Evolutionary conservation across 2,113 vertebrate genomes (phyloP).

Genomic region (Solenodon paradoxus): DNA sequence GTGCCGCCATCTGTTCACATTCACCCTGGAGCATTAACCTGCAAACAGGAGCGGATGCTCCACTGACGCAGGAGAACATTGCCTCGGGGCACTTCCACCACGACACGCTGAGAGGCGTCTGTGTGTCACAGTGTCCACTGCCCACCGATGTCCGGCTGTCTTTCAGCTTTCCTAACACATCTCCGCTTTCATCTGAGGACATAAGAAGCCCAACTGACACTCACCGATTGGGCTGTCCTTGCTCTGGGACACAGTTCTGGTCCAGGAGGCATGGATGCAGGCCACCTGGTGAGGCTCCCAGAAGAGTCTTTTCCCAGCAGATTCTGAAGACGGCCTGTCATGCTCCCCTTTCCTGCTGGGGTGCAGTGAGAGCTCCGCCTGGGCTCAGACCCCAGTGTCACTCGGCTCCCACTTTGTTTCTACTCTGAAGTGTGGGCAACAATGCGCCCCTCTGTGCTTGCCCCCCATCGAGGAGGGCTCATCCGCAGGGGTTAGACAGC

Average conservation of each 20-base stretch:
- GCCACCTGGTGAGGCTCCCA: neutral
- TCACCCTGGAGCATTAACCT: neutral
- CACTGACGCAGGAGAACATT: neutral
- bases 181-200: neutral
- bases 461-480: no score
- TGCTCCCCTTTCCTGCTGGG: neutral
- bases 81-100: neutral
- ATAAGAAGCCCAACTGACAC: neutral
- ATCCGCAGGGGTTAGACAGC: no score
- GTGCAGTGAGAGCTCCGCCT: no score
- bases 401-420: no score
- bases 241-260: neutral
- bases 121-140: neutral
- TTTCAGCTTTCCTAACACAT: neutral
- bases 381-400: no score
- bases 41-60: neutral
- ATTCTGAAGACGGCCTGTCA: neutral
- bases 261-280: neutral
- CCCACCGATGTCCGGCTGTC: neutral
- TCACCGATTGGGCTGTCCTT: neutral
- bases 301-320: neutral
- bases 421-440: no score
- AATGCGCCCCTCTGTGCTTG: no score
- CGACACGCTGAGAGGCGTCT: neutral
- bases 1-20: neutral